Base-by-base conservation (phyloP, 2,113 vertebrate species). In the Pterocles burchelli region DNA sequence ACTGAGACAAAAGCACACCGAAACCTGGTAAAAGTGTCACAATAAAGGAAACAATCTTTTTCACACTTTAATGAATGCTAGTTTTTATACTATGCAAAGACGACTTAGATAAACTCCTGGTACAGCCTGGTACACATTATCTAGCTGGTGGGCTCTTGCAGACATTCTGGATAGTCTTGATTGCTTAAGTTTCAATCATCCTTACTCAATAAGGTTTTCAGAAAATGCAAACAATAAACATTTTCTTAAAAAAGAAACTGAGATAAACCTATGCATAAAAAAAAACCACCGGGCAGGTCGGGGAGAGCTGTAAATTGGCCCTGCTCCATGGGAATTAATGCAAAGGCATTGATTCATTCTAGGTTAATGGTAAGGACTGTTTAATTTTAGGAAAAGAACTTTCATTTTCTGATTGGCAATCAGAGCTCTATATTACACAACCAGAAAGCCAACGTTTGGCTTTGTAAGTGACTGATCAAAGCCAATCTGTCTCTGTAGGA, bases 271-370 rank as follows among this genome's bases (percentile, higher is more conserved):
- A 17, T 1, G 63, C 34, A 33, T n/a, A 31, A n/a, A 61, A 67
- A 80, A 1, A 80, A 2, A 0, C 16, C 65, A 34, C 1, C 2
- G 31, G 57, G 61, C 71, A 73, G 66, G 31, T 26, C 25, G 21
- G 46, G 73, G 57, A 83, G 45, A 88, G 83, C 75, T 84, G 82
- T 48, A 38, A 48, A 19, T 6, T 92, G 95, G 79, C 75, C 52
- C 76, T 31, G n/a, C 19, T 91, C 91, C 94, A 88, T 0, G 6
- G 26, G 49, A 82, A 59, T 70, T 72, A 93, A 89, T 65, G 92
- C 65, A 81, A 70, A 77, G 85, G n/a, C 83, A 90, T 76, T 17
- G 85, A 93, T 92, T 74, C 93, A 85, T 77, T 90, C 90, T 36
- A 62, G 61, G 65, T 71, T 79, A 68, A 89, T 36, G 79, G 80